Evolutionary conservation across 2,888 invertebrate genomes (phyloP), one percentile per base, ranked within the genome.

Genomic region (Julus scanicus): DNA sequence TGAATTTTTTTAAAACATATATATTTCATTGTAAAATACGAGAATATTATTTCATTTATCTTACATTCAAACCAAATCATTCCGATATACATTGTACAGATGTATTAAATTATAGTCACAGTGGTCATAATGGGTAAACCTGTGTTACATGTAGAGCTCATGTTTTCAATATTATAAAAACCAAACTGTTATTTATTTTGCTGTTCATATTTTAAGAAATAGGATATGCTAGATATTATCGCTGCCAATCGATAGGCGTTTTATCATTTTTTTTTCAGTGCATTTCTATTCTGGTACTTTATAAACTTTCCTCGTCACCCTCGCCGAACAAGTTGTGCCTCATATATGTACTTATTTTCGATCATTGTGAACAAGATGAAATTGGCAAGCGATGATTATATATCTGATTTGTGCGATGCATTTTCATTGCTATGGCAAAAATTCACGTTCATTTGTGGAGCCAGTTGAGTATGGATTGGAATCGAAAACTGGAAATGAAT

Each of bases 301-400:
- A 11, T 11, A 71, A 11, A n/a, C 71, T 71, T 71, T 71, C 71
- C 29, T 20, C 0, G 9, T 71, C 29, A 4, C 71, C 71, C 71
- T 71, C 29, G 29, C 11, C 71, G 11, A 29, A 29, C 71, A 29
- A 29, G 29, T 71, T 71, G 20, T 29, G 71, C 71, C 29, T 71
- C 71, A 63, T 63, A n/a, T 20, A 20, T 20, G 20, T 20, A 63
- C 63, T 71, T 71, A 71, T 71, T 71, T 71, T 71, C 71, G 71
- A 29, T 29, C 71, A 71, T 71, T 71, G 71, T 71, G 71, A 71
- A 71, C 71, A 71, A 71, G 71, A 71, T 71, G 71, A 71, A 71
- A 71, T 71, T 71, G 71, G 71, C 71, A 71, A 71, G 71, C 8
- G 71, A 71, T 71, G 71, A 71, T 71, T 71, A 71, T 71, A 71